Conservation (phyloP, 2,888 invertebrate species). For the Mellilla xanthometata region DNA sequence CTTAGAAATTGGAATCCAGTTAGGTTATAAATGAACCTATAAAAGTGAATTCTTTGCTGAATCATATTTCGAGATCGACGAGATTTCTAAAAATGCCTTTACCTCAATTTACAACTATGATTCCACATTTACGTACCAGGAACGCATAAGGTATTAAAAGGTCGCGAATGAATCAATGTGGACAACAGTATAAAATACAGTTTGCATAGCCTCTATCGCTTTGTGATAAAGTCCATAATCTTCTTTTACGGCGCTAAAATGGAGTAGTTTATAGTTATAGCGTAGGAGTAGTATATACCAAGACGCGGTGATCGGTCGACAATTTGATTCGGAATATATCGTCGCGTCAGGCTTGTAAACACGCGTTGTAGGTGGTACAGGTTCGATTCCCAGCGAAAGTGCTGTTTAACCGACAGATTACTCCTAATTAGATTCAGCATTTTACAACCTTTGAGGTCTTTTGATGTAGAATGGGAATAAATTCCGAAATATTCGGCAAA, state of each 20-base stretch:
- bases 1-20: no score
- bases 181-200: conserved; percentile 24
- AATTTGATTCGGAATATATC: conserved; percentile 76
- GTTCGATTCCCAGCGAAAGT: conserved; percentile 61
- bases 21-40: no score
- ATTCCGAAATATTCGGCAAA: no score
- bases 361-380: conserved; percentile 40
- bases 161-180: conserved; percentile 61
- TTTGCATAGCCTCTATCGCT: conserved; percentile 16
- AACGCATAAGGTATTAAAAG: conserved; percentile 59
- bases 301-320: conserved; percentile 72
- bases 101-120: conserved; percentile 44
- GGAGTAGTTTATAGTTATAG: conserved; percentile 36
- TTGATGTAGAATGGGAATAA: no score
- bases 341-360: conserved; percentile 64
- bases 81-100: conserved; percentile 32
- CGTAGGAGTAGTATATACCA: conserved; percentile 63
- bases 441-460: no score
- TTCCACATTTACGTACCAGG: conserved; percentile 51
- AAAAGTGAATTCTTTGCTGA: not conserved
- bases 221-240: conserved; percentile 38
- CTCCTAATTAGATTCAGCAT: no score
- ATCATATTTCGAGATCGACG: conserved; percentile 6
- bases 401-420: conserved; percentile 41
- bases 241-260: conserved; percentile 8